Base-by-base conservation (phyloP, 2,888 invertebrate species). In the Acanthosepion esculentum region DNA sequence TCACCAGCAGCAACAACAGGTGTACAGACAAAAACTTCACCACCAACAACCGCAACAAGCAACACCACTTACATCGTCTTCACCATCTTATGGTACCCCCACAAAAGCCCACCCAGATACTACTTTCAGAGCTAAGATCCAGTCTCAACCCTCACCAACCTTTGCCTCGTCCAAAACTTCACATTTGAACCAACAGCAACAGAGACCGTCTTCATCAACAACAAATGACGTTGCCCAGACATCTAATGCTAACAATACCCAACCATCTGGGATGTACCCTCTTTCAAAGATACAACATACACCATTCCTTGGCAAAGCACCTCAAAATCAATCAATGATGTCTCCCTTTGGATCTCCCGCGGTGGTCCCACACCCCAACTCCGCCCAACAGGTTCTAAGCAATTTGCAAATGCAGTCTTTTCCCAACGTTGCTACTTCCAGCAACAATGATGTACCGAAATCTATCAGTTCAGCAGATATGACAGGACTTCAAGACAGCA, bases 121-220 rank as follows among this genome's bases (percentile, higher is more conserved):
- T 78, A 15, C n/a, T 0, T 78, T 78, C 18, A n/a, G 78, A 10
- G n/a, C 78, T n/a, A 78, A 78, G 78, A 78, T 78, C 33, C 78
- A n/a, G 18, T 15, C 78, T 78, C 78, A 78, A 12, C 33, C 78
- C 78, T 78, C 78, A 15, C 15, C 78, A 78, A 78, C n/a, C 33
- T 78, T 78, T 78, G 78, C 78, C 33, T 78, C 78, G 78, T 78
- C 78, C 78, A 78, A 78, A 33, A 78, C 78, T 78, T 78, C 78
- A 33, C 78, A 78, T n/a, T 3, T n/a, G 33, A 78, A 78, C n/a
- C 78, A 78, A 78, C 78, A 78, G 78, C 78, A 78, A n/a, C 78
- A 78, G 33, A 78, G n/a, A 4, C 15, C 20, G 12, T 78, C 78
- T 78, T 78, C 78, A 8, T 33, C 78, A 33, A 33, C n/a, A 10